Evolutionary conservation across 2,888 invertebrate genomes (phyloP).

Genomic region (Ochlodes sylvanus): DNA sequence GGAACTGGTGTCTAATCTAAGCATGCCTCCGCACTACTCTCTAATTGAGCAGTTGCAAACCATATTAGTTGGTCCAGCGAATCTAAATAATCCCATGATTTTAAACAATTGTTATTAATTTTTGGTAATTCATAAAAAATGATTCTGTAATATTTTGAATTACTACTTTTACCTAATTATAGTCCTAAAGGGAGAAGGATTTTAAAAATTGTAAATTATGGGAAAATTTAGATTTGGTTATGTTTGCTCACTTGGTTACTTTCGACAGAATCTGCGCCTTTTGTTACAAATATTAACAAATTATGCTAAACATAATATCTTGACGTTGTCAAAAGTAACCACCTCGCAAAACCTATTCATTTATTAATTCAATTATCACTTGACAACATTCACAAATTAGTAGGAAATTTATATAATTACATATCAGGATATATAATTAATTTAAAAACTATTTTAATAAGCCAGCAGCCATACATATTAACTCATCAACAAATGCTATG

Average conservation of each 20-base stretch:
- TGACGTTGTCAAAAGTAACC: conserved; percentile 18
- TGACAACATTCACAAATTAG: conserved; percentile 19
- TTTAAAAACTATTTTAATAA: conserved; percentile 5
- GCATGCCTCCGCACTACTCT: conserved; percentile 36
- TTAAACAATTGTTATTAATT: not conserved
- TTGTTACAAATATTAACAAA: not conserved
- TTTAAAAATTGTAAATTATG: not conserved
- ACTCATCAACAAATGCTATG: not conserved
- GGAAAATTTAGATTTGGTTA: conserved; percentile 24
- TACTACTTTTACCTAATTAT: too few relatives aligned
- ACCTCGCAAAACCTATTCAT: conserved; percentile 10
- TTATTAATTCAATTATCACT: conserved; percentile 14
- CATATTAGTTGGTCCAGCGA: conserved; percentile 8
- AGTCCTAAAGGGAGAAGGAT: too few relatives aligned
- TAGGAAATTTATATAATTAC: conserved; percentile 7
- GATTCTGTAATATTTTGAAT: too few relatives aligned
- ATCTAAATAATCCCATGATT: conserved; percentile 23
- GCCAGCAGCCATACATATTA: conserved; percentile 16
- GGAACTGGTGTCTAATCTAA: conserved; percentile 13
- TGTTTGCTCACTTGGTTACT: conserved; percentile 11
- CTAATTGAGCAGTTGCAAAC: conserved; percentile 31
- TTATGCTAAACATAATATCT: not conserved
- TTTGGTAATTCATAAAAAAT: not conserved
- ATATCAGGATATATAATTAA: conserved; percentile 7
- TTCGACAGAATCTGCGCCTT: conserved; percentile 2